Evolutionary conservation across 2,888 invertebrate genomes (phyloP), one percentile per base, ranked within the genome.

Genomic region (Luperina testacea): DNA sequence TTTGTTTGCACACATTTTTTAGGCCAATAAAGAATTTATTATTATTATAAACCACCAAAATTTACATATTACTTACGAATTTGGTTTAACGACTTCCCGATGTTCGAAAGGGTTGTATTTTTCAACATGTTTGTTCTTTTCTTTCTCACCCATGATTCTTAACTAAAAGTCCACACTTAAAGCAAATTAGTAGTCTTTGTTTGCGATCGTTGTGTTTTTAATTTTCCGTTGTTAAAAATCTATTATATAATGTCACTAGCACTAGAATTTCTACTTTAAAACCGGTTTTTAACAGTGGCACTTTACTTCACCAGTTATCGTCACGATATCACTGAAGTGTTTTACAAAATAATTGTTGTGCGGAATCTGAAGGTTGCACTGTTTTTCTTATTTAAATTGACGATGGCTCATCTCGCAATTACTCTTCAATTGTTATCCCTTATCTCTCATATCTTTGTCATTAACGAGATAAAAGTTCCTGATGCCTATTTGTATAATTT

Each of bases 61-160:
- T 57, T 38, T 8, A 63, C 59, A 74, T 65, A n/a, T 32, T 89
- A 95, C 96, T 95, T 90, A 96, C 96, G 96, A 95, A 84, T 93
- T 96, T 2, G 96, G 96, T 86, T 95, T 94, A 75, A 92, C 91
- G 63, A 96, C 92, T 70, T 94, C 69, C 65, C 96, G 92, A 87
- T 96, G 95, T 77, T 96, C 94, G 78, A 95, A 96, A 0, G 96
- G 96, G 83, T 96, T 93, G 82, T 96, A 96, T 2, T 91, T 91
- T 48, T 91, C 86, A 64, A 71, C 75, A 32, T 75, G 72, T 53
- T 79, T 70, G 38, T 80, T 74, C 79, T 85, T 83, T 77, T 75
- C 82, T 63, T 84, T 87, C 6, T 77, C 78, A 69, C 76, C 73
- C 87, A 89, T 89, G 48, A 68, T 84, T 75, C n/a, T 32, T 38